Conservation (phyloP, 2,113 vertebrate genomes). For the Carassius carassius region DNA sequence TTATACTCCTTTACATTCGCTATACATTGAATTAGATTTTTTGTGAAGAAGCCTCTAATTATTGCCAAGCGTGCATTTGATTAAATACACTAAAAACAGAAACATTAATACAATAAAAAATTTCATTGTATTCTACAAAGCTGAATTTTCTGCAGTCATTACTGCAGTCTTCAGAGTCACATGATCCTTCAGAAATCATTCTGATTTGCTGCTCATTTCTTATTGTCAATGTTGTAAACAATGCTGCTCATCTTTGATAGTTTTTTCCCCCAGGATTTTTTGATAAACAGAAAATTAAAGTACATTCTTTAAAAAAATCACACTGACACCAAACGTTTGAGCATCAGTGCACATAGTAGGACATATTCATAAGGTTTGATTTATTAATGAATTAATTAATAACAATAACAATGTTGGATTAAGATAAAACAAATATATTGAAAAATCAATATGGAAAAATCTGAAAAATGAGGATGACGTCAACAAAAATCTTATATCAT, state of each 20-base stretch:
- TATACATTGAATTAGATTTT: neutral
- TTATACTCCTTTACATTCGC: neutral
- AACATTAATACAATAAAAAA: neutral
- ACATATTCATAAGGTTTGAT: neutral
- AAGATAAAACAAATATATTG: neutral
- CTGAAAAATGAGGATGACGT: neutral
- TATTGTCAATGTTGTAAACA: neutral
- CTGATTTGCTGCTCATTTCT: neutral
- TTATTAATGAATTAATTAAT: neutral
- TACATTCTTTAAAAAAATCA: neutral
- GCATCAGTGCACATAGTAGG: too few relatives aligned
- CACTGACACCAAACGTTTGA: neutral
- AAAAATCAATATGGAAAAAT: neutral
- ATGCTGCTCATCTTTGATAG: neutral
- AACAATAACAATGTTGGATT: neutral
- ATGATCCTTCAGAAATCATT: neutral
- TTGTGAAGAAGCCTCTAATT: neutral
- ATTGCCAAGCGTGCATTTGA: neutral
- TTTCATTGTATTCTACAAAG: neutral
- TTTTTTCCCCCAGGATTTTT: neutral
- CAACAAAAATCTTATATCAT: neutral
- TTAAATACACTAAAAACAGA: neutral
- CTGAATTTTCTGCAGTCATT: neutral
- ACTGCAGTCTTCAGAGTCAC: neutral
- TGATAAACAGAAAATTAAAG: neutral